Percentiles rank a stretch among this genome's conserved stretches.
phyloP scores from a whole-genome alignment of 2,888 invertebrate species.

The Drosophila neoperkinsi region DNA sequence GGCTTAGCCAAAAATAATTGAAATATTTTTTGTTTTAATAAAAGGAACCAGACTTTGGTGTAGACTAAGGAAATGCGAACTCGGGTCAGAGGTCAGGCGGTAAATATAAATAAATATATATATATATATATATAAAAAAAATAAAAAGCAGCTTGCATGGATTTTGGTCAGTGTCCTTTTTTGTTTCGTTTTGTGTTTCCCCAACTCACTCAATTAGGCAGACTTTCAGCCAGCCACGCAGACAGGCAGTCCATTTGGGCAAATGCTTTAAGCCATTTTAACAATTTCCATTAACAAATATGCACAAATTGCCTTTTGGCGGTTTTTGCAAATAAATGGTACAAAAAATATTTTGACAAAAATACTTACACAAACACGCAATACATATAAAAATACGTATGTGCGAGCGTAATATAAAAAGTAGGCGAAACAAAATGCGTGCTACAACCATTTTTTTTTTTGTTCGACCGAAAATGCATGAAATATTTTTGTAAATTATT shows the following conservation, averaged over 20 bases:
- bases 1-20: constrained; percentile 74
- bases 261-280: constrained; percentile 79
- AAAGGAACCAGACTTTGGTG: constrained; percentile 42
- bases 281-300: constrained; percentile 83
- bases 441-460: constrained; percentile 25
- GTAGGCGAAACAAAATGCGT: constrained; percentile 46
- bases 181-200: constrained; percentile 17
- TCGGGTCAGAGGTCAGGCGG: constrained; percentile 3
- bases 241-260: constrained; percentile 64
- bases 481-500: constrained; percentile 77
- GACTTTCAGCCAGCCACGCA: constrained; percentile 26
- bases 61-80: constrained; percentile 6
- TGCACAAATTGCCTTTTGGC: constrained; percentile 80
- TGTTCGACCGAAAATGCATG: constrained; percentile 71
- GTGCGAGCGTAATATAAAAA: constrained; percentile 14
- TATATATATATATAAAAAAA: constrained; percentile 4
- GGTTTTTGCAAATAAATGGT: constrained; percentile 77
- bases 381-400: constrained; percentile 9
- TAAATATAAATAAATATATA: constrained; percentile 25
- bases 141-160: constrained; percentile 26
- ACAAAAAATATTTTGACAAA: constrained; percentile 76
- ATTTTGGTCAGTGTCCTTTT: constrained; percentile 47
- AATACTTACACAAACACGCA: constrained; percentile 46
- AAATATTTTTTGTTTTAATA: constrained; percentile 77
- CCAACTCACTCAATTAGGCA: constrained; percentile 71